Percentiles rank a stretch among this genome's conserved stretches.
Conservation (phyloP, 2,797 vertebrate genomes). For the Rousettus madagascariensis region DNA sequence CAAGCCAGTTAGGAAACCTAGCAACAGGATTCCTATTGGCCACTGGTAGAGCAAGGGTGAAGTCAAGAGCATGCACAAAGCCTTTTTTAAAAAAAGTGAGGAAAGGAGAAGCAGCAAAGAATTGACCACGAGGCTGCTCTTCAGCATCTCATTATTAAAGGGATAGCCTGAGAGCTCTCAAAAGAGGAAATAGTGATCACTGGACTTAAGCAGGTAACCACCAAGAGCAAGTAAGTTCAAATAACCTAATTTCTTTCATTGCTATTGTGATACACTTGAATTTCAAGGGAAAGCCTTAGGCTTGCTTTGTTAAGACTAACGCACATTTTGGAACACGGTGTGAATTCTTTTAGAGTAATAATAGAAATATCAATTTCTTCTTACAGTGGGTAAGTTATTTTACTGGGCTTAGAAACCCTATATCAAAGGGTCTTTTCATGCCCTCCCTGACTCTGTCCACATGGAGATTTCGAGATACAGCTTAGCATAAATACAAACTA, state of each 20-base stretch:
- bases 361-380: slow-evolving; percentile 30
- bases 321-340: neutral
- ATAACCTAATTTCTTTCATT: slow-evolving; percentile 52
- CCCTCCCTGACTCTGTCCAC: neutral
- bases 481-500: slow-evolving; percentile 47
- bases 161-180: neutral
- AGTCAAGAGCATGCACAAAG: rapidly evolving
- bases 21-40: neutral
- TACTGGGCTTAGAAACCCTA: neutral
- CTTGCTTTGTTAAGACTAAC: slow-evolving; percentile 47
- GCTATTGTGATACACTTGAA: slow-evolving; percentile 39
- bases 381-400: neutral
- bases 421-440: neutral
- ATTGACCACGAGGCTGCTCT: neutral
- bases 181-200: neutral
- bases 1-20: neutral
- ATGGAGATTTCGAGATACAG: neutral
- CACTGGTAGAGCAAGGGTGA: rapidly evolving
- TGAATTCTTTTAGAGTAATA: slow-evolving; percentile 49
- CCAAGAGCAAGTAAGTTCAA: slow-evolving; percentile 8
- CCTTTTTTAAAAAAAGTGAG: neutral
- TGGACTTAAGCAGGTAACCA: slow-evolving; percentile 3
- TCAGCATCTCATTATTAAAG: neutral
- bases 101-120: neutral
- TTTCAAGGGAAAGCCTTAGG: slow-evolving; percentile 38